Percentiles rank a stretch among this genome's conserved stretches.
These are phyloP conservation scores for Mormyrus hasselquistii DNA, from an alignment of 2,797 vertebrate species.

Conservation along the genomic window DNA sequence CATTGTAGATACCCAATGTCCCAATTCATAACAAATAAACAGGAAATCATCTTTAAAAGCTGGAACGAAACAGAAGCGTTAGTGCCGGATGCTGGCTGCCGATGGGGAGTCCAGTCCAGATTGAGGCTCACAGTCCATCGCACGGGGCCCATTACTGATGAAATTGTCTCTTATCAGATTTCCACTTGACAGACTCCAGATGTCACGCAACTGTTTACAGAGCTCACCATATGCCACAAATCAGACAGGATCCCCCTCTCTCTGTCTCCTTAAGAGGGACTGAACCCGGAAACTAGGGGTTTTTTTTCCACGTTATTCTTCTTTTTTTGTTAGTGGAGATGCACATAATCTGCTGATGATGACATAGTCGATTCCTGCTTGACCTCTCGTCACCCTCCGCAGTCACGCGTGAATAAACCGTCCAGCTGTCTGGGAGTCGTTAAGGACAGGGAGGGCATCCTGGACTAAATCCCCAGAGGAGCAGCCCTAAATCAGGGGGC, in stretches of 20 bases:
- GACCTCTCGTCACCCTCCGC: background rate
- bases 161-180: constrained; percentile 26
- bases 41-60: background rate
- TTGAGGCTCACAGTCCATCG: background rate
- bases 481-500: background rate
- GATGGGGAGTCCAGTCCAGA: constrained; percentile 4
- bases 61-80: background rate
- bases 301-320: background rate
- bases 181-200: constrained; percentile 23
- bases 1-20: background rate
- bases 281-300: background rate
- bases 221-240: constrained; percentile 16
- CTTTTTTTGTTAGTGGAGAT: background rate
- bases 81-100: background rate
- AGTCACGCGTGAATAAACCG: background rate
- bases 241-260: background rate
- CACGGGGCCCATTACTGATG: constrained; percentile 21
- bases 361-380: background rate
- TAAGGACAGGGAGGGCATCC: background rate
- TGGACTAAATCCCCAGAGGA: background rate
- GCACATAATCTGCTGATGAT: background rate
- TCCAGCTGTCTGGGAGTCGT: background rate
- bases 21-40: background rate
- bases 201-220: constrained; percentile 17
- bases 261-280: background rate